Percentiles rank a stretch among this genome's conserved stretches.
Conservation (phyloP, 2,797 vertebrate species). For the Sebastes umbrosus region DNA sequence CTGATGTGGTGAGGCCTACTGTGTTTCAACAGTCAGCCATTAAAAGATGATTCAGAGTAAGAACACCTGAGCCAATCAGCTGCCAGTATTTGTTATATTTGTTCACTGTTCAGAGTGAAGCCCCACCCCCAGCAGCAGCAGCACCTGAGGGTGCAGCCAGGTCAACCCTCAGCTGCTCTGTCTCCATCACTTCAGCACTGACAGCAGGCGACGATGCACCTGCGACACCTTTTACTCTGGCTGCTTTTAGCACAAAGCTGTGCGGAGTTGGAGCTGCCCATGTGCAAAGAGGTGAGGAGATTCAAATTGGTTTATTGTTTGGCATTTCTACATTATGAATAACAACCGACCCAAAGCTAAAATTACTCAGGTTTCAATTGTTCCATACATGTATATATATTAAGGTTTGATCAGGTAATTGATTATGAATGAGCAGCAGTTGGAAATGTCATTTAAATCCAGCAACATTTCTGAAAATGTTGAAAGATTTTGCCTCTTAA, state of each 20-base stretch:
- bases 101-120: background rate
- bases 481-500: background rate
- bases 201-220: slow-evolving; percentile 53
- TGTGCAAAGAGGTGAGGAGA: slow-evolving; percentile 84
- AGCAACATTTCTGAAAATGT: background rate
- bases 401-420: background rate
- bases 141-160: slow-evolving; percentile 53
- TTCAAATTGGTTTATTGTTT: background rate
- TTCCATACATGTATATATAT: background rate
- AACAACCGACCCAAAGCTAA: background rate
- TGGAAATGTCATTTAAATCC: background rate
- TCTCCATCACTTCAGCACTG: slow-evolving; percentile 43
- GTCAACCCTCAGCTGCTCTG: background rate
- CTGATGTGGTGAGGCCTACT: too few relatives aligned
- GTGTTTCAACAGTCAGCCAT: background rate
- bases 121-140: slow-evolving; percentile 51
- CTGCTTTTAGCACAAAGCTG: slow-evolving; percentile 48
- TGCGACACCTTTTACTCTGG: slow-evolving; percentile 43
- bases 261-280: slow-evolving; percentile 82
- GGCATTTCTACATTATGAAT: background rate
- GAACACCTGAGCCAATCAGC: slow-evolving; percentile 24
- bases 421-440: background rate
- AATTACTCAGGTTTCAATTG: background rate
- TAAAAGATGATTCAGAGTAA: background rate
- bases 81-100: background rate